Base-by-base conservation (phyloP, 2,888 invertebrate species). In the Cerastis leucographa region DNA sequence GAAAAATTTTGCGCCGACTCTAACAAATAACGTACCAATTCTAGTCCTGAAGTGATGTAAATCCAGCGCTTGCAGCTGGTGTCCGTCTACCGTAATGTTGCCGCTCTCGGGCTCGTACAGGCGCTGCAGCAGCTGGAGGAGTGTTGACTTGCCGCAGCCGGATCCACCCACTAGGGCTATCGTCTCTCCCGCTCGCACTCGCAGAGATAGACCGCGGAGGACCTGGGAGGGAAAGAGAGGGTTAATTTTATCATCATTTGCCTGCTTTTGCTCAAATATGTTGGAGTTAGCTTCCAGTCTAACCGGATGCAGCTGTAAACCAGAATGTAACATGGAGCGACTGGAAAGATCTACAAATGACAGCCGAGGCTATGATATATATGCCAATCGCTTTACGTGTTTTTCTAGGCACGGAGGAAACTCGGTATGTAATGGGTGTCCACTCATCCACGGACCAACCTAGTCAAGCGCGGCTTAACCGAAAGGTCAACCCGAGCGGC, bases 131-230 rank as follows among this genome's bases (percentile, higher is more conserved):
- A 99, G 95, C 90, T 98, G 98, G 80, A 98, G 96, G 61, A 98
- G 97, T 0, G 98, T 98, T 2, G 98, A 98, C 94, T 98, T 98
- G 65, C 98, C 98, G 92, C 98, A 98, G 0, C 98, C 98, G 7
- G 97, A 98, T 5, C 97, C 97, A 0, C 97, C 98, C 9, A 98
- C 98, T 65, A 98, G 95, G 1, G 98, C 98, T 2, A 98, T 97
- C 0, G 97, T 98, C 92, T 98, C 97, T 0, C 98, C 98, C 0
- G 97, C 96, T 56, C 95, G 94, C 29, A 98, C 96, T 14, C 94
- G 95, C 61, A 98, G 94, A 17, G 96, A 97, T 5, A 98, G 91
- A 0, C 97, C 98, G 85, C 97, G 97, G 6, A 99, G 95, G 11
- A 98, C 97, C 95, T 97, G 91, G 5, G 0, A 51, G 14, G 29